Evolutionary conservation across 2,888 invertebrate genomes (phyloP), one percentile per base, ranked within the genome.

Genomic region (Noctua comes): DNA sequence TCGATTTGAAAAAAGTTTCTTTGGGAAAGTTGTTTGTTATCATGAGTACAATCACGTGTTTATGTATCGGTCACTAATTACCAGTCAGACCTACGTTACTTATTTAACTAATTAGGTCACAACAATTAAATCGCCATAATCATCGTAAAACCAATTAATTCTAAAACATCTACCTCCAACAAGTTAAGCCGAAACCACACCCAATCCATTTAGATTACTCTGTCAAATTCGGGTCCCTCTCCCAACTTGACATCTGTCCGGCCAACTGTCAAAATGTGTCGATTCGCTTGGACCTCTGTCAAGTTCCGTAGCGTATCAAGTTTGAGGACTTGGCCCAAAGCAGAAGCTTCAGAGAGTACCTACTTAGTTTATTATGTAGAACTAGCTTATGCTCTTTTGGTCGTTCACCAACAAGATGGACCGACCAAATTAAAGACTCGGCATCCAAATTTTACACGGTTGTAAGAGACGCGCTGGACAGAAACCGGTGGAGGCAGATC

Each of bases 181-280:
- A 76, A 76, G 78, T 76, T 78, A 86, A 78, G 78, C 64, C 64
- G 36, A 73, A 16, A 31, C 68, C 81, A 75, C 69, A 73, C 77
- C 80, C 77, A 80, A 77, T 80, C 80, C 86, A 57, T 70, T 86
- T 84, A 87, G 87, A 88, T 91, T 91, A 91, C 68, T 71, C 83
- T 88, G 91, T 91, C 91, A 87, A 86, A 89, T 86, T 80, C 79
- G 80, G 82, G 83, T 83, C 83, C 88, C 87, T 79, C 69, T 86
- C 88, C 76, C 62, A 21, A 73, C 68, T 64, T 86, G 88, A 90
- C 85, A 87, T 78, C 82, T 85, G 81, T 84, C 88, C 72, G 83
- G 93, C 90, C 91, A 90, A 86, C 94, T 95, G 95, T 94, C 95
- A 95, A 94, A 95, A 92, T 91, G 90, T 93, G 93, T 94, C 95